Percentiles rank a stretch among this genome's conserved stretches.
These are phyloP conservation scores for Drosophila limbata DNA, from an alignment of 2,888 invertebrate genomes.

Conservation along the genomic window DNA sequence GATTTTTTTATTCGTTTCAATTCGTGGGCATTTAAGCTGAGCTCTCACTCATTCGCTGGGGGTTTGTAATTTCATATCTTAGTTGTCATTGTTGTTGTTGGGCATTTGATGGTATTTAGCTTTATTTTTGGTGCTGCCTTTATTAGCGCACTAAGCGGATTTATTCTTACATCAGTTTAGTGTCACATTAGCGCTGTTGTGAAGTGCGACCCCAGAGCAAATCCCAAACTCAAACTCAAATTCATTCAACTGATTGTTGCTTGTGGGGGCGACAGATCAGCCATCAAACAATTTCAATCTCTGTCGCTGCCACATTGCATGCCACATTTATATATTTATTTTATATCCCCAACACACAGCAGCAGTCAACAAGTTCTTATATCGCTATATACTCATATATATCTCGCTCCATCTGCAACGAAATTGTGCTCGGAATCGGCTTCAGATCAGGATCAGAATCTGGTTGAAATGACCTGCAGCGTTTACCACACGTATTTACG, in stretches of 20 bases:
- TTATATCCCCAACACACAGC: slow-evolving; percentile 2
- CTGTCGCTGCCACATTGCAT: slow-evolving; percentile 16
- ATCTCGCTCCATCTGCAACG: slow-evolving; percentile 35
- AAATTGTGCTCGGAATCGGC: slow-evolving; percentile 18
- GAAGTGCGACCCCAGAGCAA: slow-evolving; percentile 48
- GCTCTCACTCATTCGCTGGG: slow-evolving; percentile 37
- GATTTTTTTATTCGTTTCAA: slow-evolving; percentile 32
- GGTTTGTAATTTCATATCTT: slow-evolving; percentile 77
- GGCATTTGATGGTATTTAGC: slow-evolving; percentile 63
- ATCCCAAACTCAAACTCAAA: slow-evolving; percentile 17
- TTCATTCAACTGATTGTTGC: slow-evolving; percentile 9
- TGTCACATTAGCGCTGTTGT: slow-evolving; percentile 76
- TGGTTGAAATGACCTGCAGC: slow-evolving; percentile 38
- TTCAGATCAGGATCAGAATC: slow-evolving; percentile 36
- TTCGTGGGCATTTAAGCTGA: slow-evolving; percentile 71
- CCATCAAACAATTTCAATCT: slow-evolving; percentile 16
- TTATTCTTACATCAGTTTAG: slow-evolving; percentile 79
- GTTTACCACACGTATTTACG: slow-evolving; percentile 17
- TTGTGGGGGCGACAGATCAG: slow-evolving; percentile 51
- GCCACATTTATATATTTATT: slow-evolving; percentile 22
- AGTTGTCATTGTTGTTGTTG: slow-evolving; percentile 35
- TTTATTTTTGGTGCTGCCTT: slow-evolving; percentile 63
- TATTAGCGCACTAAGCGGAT: slow-evolving; percentile 74
- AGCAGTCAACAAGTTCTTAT: slow-evolving; percentile 52
- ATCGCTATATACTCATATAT: slow-evolving; percentile 1